Evolutionary conservation across 2,113 vertebrate species (phyloP).

Genomic region (Crotalus helleri): DNA sequence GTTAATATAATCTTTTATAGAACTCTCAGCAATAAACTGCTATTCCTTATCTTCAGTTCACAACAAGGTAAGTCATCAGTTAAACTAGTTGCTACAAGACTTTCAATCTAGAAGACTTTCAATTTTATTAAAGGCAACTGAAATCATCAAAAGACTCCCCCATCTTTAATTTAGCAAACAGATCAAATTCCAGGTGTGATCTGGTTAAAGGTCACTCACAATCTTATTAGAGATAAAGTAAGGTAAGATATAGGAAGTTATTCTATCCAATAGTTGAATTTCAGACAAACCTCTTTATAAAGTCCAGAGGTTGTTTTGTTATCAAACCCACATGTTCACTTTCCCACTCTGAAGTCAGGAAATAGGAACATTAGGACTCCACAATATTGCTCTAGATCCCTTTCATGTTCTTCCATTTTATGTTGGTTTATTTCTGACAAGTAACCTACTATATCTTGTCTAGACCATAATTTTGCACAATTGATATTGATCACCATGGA

Average conservation of each 20-base stretch:
- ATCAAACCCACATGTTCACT: neutral
- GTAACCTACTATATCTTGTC: neutral
- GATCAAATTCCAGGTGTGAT: conserved; percentile 45
- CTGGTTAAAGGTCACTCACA: conserved; percentile 30
- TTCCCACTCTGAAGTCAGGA: neutral
- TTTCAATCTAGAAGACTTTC: neutral
- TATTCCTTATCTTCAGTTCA: conserved; percentile 21
- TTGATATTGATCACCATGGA: neutral
- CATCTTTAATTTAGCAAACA: neutral
- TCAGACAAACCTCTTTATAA: neutral
- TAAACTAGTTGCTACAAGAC: conserved; percentile 37
- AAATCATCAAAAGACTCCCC: conserved; percentile 40
- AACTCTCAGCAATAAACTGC: conserved; percentile 44
- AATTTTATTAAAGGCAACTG: conserved; percentile 51
- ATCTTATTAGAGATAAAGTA: conserved; percentile 1
- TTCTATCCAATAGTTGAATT: conserved; percentile 7
- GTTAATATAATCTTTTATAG: conserved; percentile 44
- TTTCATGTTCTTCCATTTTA: neutral
- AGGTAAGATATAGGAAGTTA: neutral
- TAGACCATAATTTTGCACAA: neutral
- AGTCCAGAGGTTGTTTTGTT: neutral
- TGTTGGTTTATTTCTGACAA: neutral
- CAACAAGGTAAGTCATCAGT: conserved; percentile 38
- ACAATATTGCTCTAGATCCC: neutral
- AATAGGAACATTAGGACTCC: neutral